These are phyloP conservation scores for Deilephila porcellus DNA, from an alignment of 2,888 invertebrate species.

Conservation along the genomic window DNA sequence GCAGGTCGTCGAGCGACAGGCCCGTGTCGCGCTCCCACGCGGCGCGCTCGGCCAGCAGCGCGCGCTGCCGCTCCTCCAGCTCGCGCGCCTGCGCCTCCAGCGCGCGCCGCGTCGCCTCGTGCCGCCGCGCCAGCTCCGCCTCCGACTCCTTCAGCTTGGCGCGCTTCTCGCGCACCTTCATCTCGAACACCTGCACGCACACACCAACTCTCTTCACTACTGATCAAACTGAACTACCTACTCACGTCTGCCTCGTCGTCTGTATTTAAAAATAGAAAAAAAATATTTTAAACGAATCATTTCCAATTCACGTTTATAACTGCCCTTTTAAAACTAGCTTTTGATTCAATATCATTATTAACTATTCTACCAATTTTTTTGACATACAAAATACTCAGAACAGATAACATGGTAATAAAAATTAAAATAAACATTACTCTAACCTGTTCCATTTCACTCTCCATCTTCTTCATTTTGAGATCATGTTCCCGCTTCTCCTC, in stretches of 20 bases:
- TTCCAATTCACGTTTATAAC: too few relatives aligned
- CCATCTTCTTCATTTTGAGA: conserved; percentile 99
- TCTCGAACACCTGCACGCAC: conserved; percentile 91
- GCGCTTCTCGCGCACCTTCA: conserved; percentile 98
- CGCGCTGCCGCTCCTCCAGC: conserved; percentile 93
- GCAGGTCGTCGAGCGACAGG: conserved; percentile 94
- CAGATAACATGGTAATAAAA: too few relatives aligned
- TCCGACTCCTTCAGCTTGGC: conserved; percentile 98
- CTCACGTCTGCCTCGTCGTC: too few relatives aligned
- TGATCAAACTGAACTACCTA: too few relatives aligned
- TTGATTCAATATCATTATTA: too few relatives aligned
- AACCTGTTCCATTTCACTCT: conserved; percentile 97
- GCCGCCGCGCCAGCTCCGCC: conserved; percentile 94
- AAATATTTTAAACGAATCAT: too few relatives aligned
- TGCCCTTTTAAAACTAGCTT: too few relatives aligned
- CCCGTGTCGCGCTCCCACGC: conserved; percentile 96
- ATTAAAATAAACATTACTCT: too few relatives aligned
- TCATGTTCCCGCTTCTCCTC: conserved; percentile 99
- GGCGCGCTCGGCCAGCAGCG: conserved; percentile 93
- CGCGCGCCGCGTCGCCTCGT: conserved; percentile 90
- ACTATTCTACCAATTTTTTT: too few relatives aligned
- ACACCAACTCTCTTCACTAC: background rate
- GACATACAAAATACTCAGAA: too few relatives aligned
- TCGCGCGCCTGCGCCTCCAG: conserved; percentile 96
- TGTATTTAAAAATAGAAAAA: too few relatives aligned